Percentiles rank a stretch among this genome's conserved stretches.
Evolutionary conservation across 53 echinoderm and acorn worm species (phyloP).

Genomic region (Luidia sarsii): DNA sequence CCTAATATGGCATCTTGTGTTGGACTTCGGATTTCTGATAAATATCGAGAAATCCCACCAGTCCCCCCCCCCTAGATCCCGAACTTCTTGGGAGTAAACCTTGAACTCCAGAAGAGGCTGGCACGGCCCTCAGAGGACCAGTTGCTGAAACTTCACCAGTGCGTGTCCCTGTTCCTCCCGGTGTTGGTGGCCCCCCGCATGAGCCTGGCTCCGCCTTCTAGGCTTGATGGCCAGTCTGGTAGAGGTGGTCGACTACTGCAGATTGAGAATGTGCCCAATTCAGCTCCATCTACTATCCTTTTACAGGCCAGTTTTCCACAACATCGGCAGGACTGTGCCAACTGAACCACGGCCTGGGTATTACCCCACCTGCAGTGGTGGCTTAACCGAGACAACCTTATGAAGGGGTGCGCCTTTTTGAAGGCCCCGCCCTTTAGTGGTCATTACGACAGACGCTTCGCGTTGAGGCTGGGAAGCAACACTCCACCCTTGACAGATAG

Average conservation of each 20-base stretch:
- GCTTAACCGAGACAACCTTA: background rate
- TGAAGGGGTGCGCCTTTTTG: background rate
- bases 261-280: no score
- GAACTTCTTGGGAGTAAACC: no score
- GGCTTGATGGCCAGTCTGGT: slow-evolving; percentile 31
- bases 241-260: no score
- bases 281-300: background rate
- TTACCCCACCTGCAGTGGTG: slow-evolving; percentile 20
- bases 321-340: background rate
- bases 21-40: background rate
- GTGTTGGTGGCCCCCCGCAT: background rate
- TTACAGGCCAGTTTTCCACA: background rate
- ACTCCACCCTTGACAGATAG: background rate
- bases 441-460: slow-evolving; percentile 18
- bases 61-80: slow-evolving; percentile 17
- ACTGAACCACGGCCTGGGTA: background rate
- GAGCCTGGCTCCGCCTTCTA: background rate
- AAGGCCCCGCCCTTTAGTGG: background rate
- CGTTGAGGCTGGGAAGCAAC: background rate
- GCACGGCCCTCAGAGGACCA: background rate
- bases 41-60: no score
- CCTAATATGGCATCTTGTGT: background rate
- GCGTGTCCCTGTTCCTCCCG: background rate
- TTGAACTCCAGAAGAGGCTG: background rate
- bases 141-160: slow-evolving; percentile 5